Evolutionary conservation across 2,113 vertebrate genomes (phyloP).

Genomic region (Malurus elegans): DNA sequence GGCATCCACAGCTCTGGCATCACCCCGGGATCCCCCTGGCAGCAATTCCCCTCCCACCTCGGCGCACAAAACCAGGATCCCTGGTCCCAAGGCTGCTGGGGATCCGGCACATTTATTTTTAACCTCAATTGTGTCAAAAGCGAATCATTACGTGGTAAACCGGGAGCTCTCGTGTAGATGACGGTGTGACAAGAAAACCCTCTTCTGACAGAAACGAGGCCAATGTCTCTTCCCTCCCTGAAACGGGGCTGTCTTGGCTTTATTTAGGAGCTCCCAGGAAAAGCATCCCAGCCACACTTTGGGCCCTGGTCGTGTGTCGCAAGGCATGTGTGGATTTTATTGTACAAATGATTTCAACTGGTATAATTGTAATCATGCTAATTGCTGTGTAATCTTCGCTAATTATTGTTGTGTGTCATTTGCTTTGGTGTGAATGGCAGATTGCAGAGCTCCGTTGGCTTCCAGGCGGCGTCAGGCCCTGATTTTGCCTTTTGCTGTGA

Average conservation of each 20-base stretch:
- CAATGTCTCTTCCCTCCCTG: not conserved
- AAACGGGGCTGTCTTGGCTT: not conserved
- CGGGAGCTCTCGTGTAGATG: not conserved
- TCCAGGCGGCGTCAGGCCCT: not conserved
- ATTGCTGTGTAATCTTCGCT: conserved; percentile 78
- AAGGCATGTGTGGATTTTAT: conserved; percentile 64
- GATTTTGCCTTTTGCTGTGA: not conserved
- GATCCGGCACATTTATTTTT: not conserved
- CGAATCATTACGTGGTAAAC: not conserved
- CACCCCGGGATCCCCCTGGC: not conserved
- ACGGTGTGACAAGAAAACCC: not conserved
- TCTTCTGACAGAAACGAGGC: conserved; percentile 28
- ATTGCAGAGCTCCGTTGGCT: conserved; percentile 58
- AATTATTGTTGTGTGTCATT: conserved; percentile 81
- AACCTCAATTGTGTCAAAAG: not conserved
- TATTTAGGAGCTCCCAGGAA: not conserved
- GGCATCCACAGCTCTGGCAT: not conserved
- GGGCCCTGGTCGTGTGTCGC: conserved; percentile 42
- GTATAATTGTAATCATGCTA: conserved; percentile 76
- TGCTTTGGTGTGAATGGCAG: conserved; percentile 70
- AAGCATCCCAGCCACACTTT: not conserved
- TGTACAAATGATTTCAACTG: conserved; percentile 71
- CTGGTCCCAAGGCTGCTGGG: not conserved
- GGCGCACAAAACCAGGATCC: not conserved
- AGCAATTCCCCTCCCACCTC: not conserved